A percentile compares a stretch with the other conserved stretches of the same genome.
Evolutionary conservation across 2,113 vertebrate genomes (phyloP).

Genomic region (Eudyptes chrysolophus): DNA sequence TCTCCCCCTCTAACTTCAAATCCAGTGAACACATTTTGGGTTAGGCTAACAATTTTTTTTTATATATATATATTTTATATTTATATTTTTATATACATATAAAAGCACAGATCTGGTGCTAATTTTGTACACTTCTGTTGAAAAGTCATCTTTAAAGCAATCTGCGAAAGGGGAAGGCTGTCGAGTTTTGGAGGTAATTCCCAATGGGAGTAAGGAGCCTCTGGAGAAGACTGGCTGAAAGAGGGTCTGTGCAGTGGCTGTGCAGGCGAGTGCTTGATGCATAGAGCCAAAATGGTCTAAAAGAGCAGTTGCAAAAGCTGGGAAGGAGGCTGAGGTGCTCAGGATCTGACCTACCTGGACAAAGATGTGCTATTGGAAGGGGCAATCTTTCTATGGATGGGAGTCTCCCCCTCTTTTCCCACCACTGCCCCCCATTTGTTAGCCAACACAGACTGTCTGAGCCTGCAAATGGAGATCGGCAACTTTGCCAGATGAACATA

Average conservation of each 20-base stretch:
- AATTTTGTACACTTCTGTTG: not conserved
- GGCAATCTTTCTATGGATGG: not conserved
- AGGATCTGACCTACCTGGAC: not conserved
- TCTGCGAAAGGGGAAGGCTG: not conserved
- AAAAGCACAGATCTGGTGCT: not conserved
- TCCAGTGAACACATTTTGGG: slow-evolving; percentile 3
- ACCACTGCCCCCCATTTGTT: not conserved
- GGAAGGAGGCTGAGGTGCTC: not conserved
- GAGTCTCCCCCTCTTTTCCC: not conserved
- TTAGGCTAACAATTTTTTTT: not conserved
- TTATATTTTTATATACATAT: not conserved
- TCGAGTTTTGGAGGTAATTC: not conserved
- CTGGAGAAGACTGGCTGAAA: slow-evolving; percentile 1
- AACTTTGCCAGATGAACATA: not conserved
- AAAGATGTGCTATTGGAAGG: not conserved
- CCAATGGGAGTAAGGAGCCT: not conserved
- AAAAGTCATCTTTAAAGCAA: not conserved
- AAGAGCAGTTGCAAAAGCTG: not conserved
- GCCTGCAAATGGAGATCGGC: not conserved
- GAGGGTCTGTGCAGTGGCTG: not conserved
- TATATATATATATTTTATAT: no score
- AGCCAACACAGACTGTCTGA: not conserved
- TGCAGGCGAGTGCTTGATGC: not conserved
- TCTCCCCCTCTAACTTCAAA: slow-evolving; percentile 50
- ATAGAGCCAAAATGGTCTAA: not conserved